Evolutionary conservation across 1,140 invertebrate genomes (phyloP).

Genomic region (Pygmarrhopalites habei): DNA sequence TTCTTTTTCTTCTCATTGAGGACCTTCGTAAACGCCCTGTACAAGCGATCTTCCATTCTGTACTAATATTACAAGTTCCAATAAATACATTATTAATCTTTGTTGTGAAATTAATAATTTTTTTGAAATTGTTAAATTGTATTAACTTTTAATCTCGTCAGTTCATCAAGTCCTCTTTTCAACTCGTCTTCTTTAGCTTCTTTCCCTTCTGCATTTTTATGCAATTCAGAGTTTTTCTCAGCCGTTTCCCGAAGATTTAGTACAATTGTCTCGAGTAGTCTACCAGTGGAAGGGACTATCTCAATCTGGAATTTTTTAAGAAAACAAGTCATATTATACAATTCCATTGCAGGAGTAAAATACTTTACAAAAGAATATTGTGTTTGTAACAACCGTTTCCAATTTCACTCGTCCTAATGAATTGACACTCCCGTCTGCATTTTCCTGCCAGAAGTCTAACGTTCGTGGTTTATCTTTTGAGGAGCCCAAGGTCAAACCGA

Average conservation of each 20-base stretch:
- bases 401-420: too few species aligned
- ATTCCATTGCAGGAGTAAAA: too few species aligned
- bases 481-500: too few species aligned
- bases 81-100: too few species aligned
- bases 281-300: background rate
- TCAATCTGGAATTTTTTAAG: background rate
- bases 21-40: conserved; percentile 1
- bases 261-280: background rate
- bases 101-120: too few species aligned
- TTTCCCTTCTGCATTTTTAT: background rate
- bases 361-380: too few species aligned
- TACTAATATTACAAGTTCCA: too few species aligned
- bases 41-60: conserved; percentile 10
- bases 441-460: background rate
- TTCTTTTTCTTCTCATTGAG: conserved; percentile 23
- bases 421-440: too few species aligned
- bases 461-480: too few species aligned
- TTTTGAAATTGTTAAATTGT: too few species aligned
- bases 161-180: conserved; percentile 1
- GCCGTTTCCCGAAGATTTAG: background rate
- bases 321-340: too few species aligned
- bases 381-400: too few species aligned
- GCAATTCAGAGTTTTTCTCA: background rate
- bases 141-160: conserved; percentile 6
- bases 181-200: conserved; percentile 1